These are phyloP conservation scores for Coturnix japonica DNA, from an alignment of 2,113 vertebrate species.

Conservation along the genomic window DNA sequence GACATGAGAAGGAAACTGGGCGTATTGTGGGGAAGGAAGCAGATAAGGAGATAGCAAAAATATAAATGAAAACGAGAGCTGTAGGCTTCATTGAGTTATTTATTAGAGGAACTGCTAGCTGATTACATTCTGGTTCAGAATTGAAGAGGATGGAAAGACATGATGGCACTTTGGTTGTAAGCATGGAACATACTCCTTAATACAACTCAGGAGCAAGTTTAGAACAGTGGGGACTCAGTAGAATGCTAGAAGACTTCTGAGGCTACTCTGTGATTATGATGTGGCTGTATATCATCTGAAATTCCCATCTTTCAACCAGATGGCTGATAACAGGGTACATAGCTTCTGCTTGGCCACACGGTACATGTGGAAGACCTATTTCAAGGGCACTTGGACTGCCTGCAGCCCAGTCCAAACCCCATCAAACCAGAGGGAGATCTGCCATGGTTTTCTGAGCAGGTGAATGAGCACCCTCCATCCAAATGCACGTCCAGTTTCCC, in stretches of 20 bases:
- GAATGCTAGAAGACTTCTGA: background rate
- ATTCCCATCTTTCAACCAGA: background rate
- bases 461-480: background rate
- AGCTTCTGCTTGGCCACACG: rapidly evolving
- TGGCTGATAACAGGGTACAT: background rate
- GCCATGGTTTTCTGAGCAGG: background rate
- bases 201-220: background rate
- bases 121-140: background rate
- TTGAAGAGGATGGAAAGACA: background rate
- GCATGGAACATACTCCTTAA: background rate
- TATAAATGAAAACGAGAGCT: background rate
- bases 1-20: background rate
- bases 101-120: background rate
- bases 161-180: background rate
- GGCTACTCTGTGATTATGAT: background rate
- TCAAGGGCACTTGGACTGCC: background rate
- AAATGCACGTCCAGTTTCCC: background rate
- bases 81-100: background rate
- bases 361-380: background rate
- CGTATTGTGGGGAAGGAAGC: background rate
- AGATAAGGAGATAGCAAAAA: background rate
- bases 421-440: rapidly evolving
- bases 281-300: background rate
- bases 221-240: background rate
- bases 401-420: background rate